Base-by-base conservation (phyloP, 1,140 invertebrate species). In the Aphis craccivora region DNA sequence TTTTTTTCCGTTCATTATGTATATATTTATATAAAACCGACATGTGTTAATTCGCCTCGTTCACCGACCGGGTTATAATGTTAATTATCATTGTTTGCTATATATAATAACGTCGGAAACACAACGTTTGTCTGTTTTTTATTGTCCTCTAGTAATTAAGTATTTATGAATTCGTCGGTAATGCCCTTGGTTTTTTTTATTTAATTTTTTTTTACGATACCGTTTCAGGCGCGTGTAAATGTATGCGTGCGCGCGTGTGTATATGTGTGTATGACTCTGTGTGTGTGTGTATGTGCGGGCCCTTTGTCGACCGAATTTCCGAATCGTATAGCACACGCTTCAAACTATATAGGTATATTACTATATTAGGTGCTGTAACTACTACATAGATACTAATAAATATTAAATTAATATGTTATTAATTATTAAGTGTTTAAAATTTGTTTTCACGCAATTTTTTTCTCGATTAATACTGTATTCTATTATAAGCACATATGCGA, bases 91-190 rank as follows among this genome's bases (percentile, higher is more conserved):
- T 93, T 93, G 91, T 93, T 81, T 93, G 76, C 45, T 51, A 25
- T 93, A 91, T 90, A 76, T 67, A 55, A 84, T 93, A 93, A 86
- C 81, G 51, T 86, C 91, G 91, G 81, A 93, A 93, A 93, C 48
- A 55, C 81, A 93, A 55, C 91, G 91, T 93, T 93, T 53, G 76
- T 93, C 48, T 93, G 43, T 48, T 92, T 93, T 93, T 93, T 93
- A 86, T 93, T 93, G 81, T 93, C 81, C 81, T 86, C 45, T 84
- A 84, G 91, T 93, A 93, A 93, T 93, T 93, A 93, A 93, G 76
- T 93, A 93, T 93, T 93, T 93, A 93, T 84, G 48, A 93, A 93
- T 93, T 93, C 91, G 76, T 93, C 91, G 76, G 91, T 84, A 55
- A 81, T 91, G 90, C 67, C 60, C 90, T 91, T 83, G 90, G 76